Evolutionary conservation across 1,140 invertebrate genomes (phyloP).

Genomic region (Oedothorax gibbosus): DNA sequence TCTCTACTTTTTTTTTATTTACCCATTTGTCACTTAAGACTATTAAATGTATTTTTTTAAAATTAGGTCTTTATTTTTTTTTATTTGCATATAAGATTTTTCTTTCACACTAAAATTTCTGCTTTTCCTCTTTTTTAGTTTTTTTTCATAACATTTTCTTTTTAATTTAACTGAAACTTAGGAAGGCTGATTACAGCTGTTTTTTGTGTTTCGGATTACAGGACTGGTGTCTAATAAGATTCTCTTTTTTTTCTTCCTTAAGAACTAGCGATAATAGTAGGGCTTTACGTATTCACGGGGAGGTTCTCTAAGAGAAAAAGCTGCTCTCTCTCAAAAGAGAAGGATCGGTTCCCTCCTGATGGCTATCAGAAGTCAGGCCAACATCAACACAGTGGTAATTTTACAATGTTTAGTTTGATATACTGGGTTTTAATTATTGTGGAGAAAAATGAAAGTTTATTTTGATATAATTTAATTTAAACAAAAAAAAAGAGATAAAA

Average conservation of each 20-base stretch:
- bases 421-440: conserved; percentile 60
- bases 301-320: conserved; percentile 25
- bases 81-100: no score
- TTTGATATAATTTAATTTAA: conserved; percentile 35
- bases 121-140: neutral
- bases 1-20: no score
- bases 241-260: conserved; percentile 59
- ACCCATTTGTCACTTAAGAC: no score
- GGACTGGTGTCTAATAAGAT: conserved; percentile 47
- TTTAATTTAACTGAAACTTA: conserved; percentile 24
- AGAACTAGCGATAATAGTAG: conserved; percentile 56
- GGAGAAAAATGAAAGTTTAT: conserved; percentile 60
- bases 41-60: no score
- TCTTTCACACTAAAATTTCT: neutral
- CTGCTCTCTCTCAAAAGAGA: conserved; percentile 16
- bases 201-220: conserved; percentile 47
- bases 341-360: conserved; percentile 11
- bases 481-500: conserved; percentile 7
- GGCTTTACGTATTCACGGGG: conserved; percentile 42
- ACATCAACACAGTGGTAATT: conserved; percentile 55
- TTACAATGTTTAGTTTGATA: conserved; percentile 60
- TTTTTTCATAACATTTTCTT: conserved; percentile 5
- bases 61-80: no score
- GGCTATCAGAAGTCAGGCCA: conserved; percentile 5
- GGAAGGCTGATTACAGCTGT: conserved; percentile 62